Base-by-base conservation (phyloP, 2,888 invertebrate genomes). In the Limnephilus auricula region DNA sequence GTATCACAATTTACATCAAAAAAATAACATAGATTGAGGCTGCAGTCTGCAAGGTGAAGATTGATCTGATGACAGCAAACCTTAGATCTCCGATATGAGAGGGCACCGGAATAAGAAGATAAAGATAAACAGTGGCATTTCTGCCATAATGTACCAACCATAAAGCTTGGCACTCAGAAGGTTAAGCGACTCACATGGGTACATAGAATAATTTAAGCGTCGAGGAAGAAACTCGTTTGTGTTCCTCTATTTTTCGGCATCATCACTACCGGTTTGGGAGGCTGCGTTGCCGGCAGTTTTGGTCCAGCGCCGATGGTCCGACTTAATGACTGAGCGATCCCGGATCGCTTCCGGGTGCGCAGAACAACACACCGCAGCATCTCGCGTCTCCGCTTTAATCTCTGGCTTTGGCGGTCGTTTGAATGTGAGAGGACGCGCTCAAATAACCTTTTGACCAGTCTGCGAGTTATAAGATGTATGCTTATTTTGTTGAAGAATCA, bases 261-360 rank as follows among this genome's bases (percentile, higher is more conserved):
- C 89, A 32, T 37, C 78, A 89, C 89, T 89, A 89, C 89, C 89
- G 89, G 89, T 89, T 89, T 89, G 89, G 25, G 88, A 18, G 34
- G 31, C 31, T 50, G 87, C 50, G 45, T 30, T 50, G 87, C 65
- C 31, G 45, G 86, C 86, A n/a, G 89, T 32, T 79, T 79, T 79
- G 89, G 89, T 89, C 37, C 79, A 89, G 89, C 89, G 78, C 79
- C n/a, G 89, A 79, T 79, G 89, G 89, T 37, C 34, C 79, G 79
- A 5, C 40, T 82, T 80, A 82, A 90, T 83, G 90, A 83, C 83
- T 90, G 90, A 78, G 32, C 84, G 83, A 34, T 84, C 84, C 78
- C 90, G 82, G 83, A 65, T 65, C 90, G 84, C 90, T 90, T 90
- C 90, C 90, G 90, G 90, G 90, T 90, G n/a, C 18, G 31, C 65